phyloP scores from a whole-genome alignment of 1,140 invertebrate species.

The Gonatopus flavifemur region DNA sequence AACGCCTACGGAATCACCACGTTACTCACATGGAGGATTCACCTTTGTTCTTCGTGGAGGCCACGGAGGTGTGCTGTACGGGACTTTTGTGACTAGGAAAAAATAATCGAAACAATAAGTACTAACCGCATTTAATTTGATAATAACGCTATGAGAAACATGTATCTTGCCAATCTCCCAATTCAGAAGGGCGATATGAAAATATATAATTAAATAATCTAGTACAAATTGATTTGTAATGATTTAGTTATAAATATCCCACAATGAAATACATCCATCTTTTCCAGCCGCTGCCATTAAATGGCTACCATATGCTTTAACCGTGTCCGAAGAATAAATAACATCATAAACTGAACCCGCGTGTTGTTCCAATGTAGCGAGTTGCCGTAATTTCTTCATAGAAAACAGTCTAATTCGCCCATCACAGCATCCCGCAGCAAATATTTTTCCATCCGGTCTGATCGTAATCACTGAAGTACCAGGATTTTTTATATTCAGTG shows the following conservation, averaged over 20 bases:
- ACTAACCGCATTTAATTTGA: too few species aligned
- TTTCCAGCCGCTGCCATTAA: slow-evolving; percentile 72
- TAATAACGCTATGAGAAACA: too few species aligned
- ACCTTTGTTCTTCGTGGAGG: too few species aligned
- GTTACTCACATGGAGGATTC: too few species aligned
- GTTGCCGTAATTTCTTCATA: slow-evolving; percentile 72
- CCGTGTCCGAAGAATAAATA: slow-evolving; percentile 63
- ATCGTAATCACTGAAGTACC: slow-evolving; percentile 73
- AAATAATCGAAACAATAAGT: too few species aligned
- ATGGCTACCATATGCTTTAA: slow-evolving; percentile 67
- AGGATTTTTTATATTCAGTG: slow-evolving; percentile 67
- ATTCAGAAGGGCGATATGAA: too few species aligned
- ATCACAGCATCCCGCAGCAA: slow-evolving; percentile 77
- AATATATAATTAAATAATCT: too few species aligned
- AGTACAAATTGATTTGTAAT: too few species aligned
- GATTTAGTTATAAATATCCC: slow-evolving; percentile 72
- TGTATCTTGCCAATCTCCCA: too few species aligned
- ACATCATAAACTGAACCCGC: slow-evolving; percentile 68
- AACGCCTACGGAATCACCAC: too few species aligned
- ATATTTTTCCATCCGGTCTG: slow-evolving; percentile 72
- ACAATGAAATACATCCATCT: slow-evolving; percentile 72
- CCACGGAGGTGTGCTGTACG: too few species aligned
- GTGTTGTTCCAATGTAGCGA: slow-evolving; percentile 75
- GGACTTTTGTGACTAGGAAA: too few species aligned
- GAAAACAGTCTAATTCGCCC: slow-evolving; percentile 75